These are phyloP conservation scores for Drosophila suboccidentalis DNA, from an alignment of 2,888 invertebrate genomes.

Conservation along the genomic window DNA sequence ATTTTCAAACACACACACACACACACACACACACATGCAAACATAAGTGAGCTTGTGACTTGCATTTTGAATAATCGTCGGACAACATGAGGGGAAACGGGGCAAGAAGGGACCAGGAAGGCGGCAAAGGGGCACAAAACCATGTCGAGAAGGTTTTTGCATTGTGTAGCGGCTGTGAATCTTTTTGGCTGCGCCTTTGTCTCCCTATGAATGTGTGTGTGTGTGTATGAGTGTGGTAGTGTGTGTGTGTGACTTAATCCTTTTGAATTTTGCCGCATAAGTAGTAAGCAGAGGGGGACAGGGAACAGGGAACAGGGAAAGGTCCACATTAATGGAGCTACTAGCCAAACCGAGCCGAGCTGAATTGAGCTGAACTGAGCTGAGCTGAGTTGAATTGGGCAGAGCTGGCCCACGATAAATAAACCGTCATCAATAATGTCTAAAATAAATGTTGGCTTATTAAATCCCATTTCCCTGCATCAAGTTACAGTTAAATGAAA, in stretches of 20 bases:
- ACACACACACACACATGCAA: constrained; percentile 35
- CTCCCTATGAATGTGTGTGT: constrained; percentile 21
- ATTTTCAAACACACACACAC: constrained; percentile 58
- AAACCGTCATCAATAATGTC: constrained; percentile 79
- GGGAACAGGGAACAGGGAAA: background rate
- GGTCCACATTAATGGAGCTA: constrained; percentile 61
- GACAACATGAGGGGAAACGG: constrained; percentile 44
- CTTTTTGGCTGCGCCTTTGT: constrained; percentile 71
- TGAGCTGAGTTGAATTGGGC: background rate
- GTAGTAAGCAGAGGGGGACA: constrained; percentile 22
- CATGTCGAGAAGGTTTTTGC: constrained; percentile 73
- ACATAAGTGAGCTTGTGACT: constrained; percentile 57
- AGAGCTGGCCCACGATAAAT: constrained; percentile 56
- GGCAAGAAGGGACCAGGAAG: background rate
- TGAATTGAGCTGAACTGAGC: background rate
- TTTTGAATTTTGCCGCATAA: constrained; percentile 83
- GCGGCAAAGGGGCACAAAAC: background rate
- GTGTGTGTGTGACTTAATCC: constrained; percentile 73
- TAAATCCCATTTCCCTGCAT: constrained; percentile 77
- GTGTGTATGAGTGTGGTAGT: constrained; percentile 35
- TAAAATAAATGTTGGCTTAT: constrained; percentile 81
- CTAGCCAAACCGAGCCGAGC: constrained; percentile 14
- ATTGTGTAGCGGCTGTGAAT: constrained; percentile 75
- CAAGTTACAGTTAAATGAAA: constrained; percentile 70
- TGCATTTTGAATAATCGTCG: constrained; percentile 82